These are phyloP conservation scores for Trissonchulus sp. DNA, from an alignment of 2,888 invertebrate species.

Conservation along the genomic window DNA sequence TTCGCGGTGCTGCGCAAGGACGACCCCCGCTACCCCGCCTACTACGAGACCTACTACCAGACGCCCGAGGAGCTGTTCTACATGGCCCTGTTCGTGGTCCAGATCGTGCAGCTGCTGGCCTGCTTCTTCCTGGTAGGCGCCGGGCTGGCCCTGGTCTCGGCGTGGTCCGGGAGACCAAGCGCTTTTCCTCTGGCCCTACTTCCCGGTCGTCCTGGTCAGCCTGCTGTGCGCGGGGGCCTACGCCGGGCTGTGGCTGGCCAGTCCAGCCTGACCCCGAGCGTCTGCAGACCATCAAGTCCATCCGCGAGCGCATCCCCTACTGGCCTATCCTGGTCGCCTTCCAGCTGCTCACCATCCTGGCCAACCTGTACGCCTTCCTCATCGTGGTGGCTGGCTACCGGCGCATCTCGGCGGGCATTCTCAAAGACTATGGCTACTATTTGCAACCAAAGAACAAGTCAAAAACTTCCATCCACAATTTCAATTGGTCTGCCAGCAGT, in stretches of 20 bases:
- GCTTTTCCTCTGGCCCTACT: slow-evolving; percentile 18
- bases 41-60: slow-evolving; percentile 49
- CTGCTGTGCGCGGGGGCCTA: background rate
- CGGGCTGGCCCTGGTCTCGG: slow-evolving; percentile 46
- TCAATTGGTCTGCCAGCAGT: background rate
- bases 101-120: slow-evolving; percentile 47
- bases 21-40: slow-evolving; percentile 41
- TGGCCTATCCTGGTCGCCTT: slow-evolving; percentile 22
- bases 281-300: slow-evolving; percentile 1
- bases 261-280: background rate
- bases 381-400: slow-evolving; percentile 14
- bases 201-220: slow-evolving; percentile 1
- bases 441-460: background rate
- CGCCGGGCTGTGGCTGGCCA: slow-evolving; percentile 11
- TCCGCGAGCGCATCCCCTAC: slow-evolving; percentile 22
- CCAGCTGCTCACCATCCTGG: background rate
- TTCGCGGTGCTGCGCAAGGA: slow-evolving; percentile 22
- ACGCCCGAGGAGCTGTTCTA: slow-evolving; percentile 45
- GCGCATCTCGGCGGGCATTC: background rate
- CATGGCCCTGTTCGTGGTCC: slow-evolving; percentile 44
- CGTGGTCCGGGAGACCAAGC: slow-evolving; percentile 34
- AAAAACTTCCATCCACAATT: background rate
- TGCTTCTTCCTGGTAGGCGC: slow-evolving; percentile 51
- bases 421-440: slow-evolving; percentile 15
- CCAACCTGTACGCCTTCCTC: background rate